A percentile compares a stretch with the other conserved stretches of the same genome.
Conservation (phyloP, 2,888 invertebrate genomes). For the Vannuccia rotundouncinata region DNA sequence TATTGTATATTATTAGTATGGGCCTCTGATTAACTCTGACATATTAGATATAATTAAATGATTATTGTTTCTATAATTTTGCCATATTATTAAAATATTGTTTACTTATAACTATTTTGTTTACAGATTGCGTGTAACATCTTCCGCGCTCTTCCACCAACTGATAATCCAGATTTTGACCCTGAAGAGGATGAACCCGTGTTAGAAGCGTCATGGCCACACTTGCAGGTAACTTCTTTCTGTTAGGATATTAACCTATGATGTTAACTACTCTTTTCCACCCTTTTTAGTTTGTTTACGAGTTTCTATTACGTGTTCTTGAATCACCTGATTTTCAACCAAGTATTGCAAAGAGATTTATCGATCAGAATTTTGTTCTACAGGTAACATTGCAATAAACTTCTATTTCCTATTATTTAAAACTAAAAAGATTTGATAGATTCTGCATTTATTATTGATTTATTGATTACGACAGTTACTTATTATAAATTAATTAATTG, state of each 20-base stretch:
- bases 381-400: too few species aligned
- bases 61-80: too few species aligned
- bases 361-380: conserved; percentile 88
- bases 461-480: too few species aligned
- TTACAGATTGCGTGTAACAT: conserved; percentile 65
- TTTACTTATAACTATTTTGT: neutral
- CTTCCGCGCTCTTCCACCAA: conserved; percentile 93
- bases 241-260: too few species aligned
- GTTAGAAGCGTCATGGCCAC: conserved; percentile 97
- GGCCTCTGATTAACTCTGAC: too few species aligned
- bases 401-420: too few species aligned
- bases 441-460: too few species aligned
- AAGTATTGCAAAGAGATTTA: conserved; percentile 79
- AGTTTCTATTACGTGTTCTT: conserved; percentile 91
- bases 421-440: too few species aligned
- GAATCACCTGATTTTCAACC: conserved; percentile 95
- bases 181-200: conserved; percentile 99
- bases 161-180: conserved; percentile 86
- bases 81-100: neutral
- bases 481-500: too few species aligned
- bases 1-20: too few species aligned
- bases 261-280: too few species aligned
- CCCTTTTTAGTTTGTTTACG: conserved; percentile 66
- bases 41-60: too few species aligned
- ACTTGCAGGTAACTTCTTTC: conserved; percentile 74